Evolutionary conservation across 2,888 invertebrate genomes (phyloP), one percentile per base, ranked within the genome.

Genomic region (Lampropteryx suffumata): DNA sequence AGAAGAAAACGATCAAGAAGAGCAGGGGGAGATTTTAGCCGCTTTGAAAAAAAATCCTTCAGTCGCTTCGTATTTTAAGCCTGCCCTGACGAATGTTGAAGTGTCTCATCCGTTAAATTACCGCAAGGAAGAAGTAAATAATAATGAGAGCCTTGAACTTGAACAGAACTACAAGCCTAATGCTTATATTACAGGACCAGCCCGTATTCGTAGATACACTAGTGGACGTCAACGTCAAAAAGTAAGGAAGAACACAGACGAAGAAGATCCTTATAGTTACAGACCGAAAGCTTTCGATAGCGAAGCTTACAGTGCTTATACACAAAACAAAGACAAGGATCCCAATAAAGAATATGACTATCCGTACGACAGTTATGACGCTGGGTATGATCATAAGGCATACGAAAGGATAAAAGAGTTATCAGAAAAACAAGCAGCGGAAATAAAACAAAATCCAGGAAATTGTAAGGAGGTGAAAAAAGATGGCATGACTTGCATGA

Each of bases 401-500:
- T 92, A 91, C 53, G 91, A 91, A 34, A 85, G 90, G 68, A 86
- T 92, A 55, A 92, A 92, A 58, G 92, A 92, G 27, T 84, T 92
- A 30, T 93, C 93, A 0, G 93, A 94, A 65, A 84, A 90, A 64
- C 91, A 93, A 68, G 91, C 93, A 0, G 91, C 92, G 28, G 92
- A 92, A 81, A 76, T 93, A 27, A 92, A 92, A 66, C 90, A 92
- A 69, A 92, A 92, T 55, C 91, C 92, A 10, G 92, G 92, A 55
- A 92, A 93, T 61, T 95, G 95, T 62, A 91, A 92, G 64, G 92
- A 93, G 67, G 91, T 94, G 0, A 79, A 91, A 39, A 93, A 91
- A 64, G 92, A 94, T 57, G 93, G 93, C 2, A 93, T 93, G 92
- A 91, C 92, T 8, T 96, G 96, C 73, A 92, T 92, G 57, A 90